These are phyloP conservation scores for Aleiodes testaceus DNA, from an alignment of 2,888 invertebrate species.

Conservation along the genomic window DNA sequence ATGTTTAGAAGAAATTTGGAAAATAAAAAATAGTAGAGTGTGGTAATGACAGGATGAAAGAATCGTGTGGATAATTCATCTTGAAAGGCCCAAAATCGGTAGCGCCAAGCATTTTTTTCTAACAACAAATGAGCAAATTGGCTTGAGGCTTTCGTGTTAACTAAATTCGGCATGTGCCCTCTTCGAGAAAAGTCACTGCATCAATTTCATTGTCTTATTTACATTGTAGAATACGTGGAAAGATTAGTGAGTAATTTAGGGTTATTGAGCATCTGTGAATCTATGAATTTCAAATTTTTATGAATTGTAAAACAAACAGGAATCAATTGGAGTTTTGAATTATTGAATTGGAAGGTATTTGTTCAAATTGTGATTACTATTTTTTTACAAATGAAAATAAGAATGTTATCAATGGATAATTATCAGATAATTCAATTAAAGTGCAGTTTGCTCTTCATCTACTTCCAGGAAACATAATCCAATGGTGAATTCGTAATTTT, in stretches of 20 bases:
- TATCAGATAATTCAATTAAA: no score
- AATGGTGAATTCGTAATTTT: not conserved
- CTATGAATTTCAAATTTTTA: not conserved
- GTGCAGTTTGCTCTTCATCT: no score
- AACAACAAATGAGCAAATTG: constrained; percentile 8
- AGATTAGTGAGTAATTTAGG: constrained; percentile 1
- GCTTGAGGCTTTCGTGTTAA: constrained; percentile 20
- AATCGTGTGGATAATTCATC: constrained; percentile 11
- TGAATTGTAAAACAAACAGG: no score
- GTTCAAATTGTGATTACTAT: not conserved
- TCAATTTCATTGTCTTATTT: constrained; percentile 1
- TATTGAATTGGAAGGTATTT: not conserved
- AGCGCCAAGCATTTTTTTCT: constrained; percentile 15
- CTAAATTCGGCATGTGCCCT: constrained; percentile 8
- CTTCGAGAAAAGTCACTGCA: constrained; percentile 11
- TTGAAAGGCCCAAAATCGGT: not conserved
- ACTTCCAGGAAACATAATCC: not conserved
- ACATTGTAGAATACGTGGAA: constrained; percentile 7
- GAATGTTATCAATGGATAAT: not conserved
- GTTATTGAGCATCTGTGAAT: constrained; percentile 6
- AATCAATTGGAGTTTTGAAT: not conserved
- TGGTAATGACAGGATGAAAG: constrained; percentile 22
- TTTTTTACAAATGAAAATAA: no score
- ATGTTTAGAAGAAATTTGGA: constrained; percentile 1
- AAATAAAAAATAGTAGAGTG: constrained; percentile 10